Evolutionary conservation across 2,113 vertebrate species (phyloP), one percentile per base, ranked within the genome.

Genomic region (Rynchops niger): DNA sequence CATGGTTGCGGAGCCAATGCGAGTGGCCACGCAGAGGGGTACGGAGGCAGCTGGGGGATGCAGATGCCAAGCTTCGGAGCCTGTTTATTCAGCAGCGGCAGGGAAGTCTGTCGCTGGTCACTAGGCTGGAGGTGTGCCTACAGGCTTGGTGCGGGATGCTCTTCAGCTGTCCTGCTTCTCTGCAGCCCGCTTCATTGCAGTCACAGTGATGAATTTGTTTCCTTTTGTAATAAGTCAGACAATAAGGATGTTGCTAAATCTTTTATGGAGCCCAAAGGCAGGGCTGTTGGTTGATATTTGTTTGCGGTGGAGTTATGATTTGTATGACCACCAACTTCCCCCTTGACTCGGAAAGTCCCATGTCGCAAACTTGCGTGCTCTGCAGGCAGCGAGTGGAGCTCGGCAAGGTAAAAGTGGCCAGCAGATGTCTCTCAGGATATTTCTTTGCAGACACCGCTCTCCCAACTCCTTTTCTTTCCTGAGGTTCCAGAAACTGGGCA

Each of bases 341-440:
- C 71, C 63, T 94, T 83, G 89, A 61, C 80, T 95, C 52, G 2
- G 53, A 2, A n/a, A 63, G 88, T 55, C 55, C 83, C 5, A 1
- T 49, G 86, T 58, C 5, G 1, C 80, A 14, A 1, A 34, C 29
- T 43, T 34, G 6, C 0, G 0, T 53, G 63, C 59, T 82, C 9
- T 15, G 73, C 81, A 26, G 76, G 23, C 63, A 36, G 81, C 5
- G 20, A 89, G 23, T 27, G 34, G 90, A 90, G 73, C 62, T 69
- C 11, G 3, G 66, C 58, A 30, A 73, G 86, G 95, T 86, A 73
- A 36, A 76, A 92, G 53, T 76, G 95, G 89, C 93, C 93, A 92
- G 94, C 96, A 93, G 92, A 77, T 97, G 88, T 94, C 94, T 93
- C 88, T 88, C 89, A 81, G 90, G 95, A 97, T 92, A 72, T 81